These are phyloP conservation scores for Ictidomys tridecemlineatus DNA, from an alignment of 2,113 vertebrate genomes.

Conservation along the genomic window DNA sequence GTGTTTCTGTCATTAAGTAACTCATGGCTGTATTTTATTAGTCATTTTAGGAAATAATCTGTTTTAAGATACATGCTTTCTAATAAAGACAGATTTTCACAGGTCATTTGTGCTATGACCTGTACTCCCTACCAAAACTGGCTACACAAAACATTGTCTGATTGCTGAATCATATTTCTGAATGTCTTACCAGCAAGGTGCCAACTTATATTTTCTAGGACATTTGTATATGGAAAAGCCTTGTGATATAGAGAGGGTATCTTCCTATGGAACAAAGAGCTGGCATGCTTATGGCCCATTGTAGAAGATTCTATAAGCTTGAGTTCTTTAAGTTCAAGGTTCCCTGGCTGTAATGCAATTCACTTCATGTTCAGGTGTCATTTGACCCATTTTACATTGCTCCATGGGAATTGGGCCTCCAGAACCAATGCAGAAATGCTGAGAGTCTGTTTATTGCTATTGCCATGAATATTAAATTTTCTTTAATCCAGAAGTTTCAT, in stretches of 20 bases:
- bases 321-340: background rate
- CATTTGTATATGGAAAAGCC: background rate
- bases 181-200: background rate
- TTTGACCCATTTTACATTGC: conserved; percentile 27
- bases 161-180: conserved; percentile 43
- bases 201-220: background rate
- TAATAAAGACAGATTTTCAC: background rate
- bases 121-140: background rate
- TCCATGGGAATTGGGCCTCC: background rate
- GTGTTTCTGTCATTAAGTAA: background rate
- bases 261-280: conserved; percentile 7
- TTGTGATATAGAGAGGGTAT: background rate
- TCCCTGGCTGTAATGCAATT: background rate
- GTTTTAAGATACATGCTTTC: conserved; percentile 44
- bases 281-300: background rate
- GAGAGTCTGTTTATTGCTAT: background rate
- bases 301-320: background rate
- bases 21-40: conserved; percentile 5
- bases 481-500: conserved; percentile 17
- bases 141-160: conserved; percentile 1
- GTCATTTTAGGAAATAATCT: conserved; percentile 6
- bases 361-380: background rate
- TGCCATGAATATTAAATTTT: background rate
- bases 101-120: background rate
- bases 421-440: background rate